Conservation (phyloP, 2,888 invertebrate genomes). For the Mycogona germanica region DNA sequence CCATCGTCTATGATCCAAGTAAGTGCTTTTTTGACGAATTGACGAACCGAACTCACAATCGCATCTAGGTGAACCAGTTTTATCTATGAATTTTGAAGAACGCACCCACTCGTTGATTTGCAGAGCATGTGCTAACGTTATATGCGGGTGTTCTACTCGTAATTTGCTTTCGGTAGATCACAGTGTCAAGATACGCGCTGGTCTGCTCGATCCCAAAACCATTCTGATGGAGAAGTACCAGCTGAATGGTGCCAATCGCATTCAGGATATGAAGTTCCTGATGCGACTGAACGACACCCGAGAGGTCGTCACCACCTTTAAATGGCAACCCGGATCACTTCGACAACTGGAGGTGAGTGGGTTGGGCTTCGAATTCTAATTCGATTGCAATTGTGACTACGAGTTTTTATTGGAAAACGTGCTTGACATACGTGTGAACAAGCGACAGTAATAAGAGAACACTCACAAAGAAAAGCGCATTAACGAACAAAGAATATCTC, state of each 20-base stretch:
- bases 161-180: background rate
- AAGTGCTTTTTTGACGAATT: background rate
- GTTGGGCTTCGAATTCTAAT: background rate
- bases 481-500: too few species aligned
- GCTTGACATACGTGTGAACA: too few species aligned
- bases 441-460: too few species aligned
- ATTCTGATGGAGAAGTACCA: constrained; percentile 26
- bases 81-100: too few species aligned
- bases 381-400: background rate
- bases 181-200: constrained; percentile 24
- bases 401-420: too few species aligned
- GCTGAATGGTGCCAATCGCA: constrained; percentile 25
- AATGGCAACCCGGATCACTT: constrained; percentile 28
- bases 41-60: background rate
- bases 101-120: too few species aligned
- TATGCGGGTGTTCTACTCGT: background rate
- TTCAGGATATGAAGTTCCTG: constrained; percentile 25
- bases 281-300: constrained; percentile 28
- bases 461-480: too few species aligned
- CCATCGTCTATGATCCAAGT: constrained; percentile 9
- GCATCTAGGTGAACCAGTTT: background rate
- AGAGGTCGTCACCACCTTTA: constrained; percentile 26
- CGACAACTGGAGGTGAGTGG: constrained; percentile 22
- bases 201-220: constrained; percentile 28
- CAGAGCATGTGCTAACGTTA: too few species aligned